Percentiles rank a stretch among this genome's conserved stretches.
Evolutionary conservation across 2,888 invertebrate genomes (phyloP).

Genomic region (Eristalis pertinax): DNA sequence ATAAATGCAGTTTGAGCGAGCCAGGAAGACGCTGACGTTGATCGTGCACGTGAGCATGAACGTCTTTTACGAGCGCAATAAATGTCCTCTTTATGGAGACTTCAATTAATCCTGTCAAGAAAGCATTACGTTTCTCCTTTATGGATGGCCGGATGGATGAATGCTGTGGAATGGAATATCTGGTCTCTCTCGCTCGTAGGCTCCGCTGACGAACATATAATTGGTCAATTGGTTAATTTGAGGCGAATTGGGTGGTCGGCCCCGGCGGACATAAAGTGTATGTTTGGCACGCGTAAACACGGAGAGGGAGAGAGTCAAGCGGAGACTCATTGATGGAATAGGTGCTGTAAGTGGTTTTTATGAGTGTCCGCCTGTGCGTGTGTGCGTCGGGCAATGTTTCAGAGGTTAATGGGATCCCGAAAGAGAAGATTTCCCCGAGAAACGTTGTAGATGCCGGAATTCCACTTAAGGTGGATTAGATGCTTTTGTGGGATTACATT

Average conservation of each 20-base stretch:
- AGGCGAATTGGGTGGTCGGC: slow-evolving; percentile 36
- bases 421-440: slow-evolving; percentile 18
- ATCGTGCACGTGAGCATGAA: background rate
- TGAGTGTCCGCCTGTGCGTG: background rate
- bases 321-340: slow-evolving; percentile 32
- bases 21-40: background rate
- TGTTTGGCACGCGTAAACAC: background rate
- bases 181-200: background rate
- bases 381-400: slow-evolving; percentile 23
- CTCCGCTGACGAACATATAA: slow-evolving; percentile 31
- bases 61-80: slow-evolving; percentile 55
- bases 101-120: slow-evolving; percentile 66
- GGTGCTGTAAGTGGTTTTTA: slow-evolving; percentile 65
- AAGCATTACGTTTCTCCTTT: slow-evolving; percentile 44
- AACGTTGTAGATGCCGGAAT: slow-evolving; percentile 10
- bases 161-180: background rate
- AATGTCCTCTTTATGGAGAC: slow-evolving; percentile 60
- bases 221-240: slow-evolving; percentile 66
- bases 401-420: slow-evolving; percentile 52
- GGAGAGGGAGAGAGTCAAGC: background rate
- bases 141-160: slow-evolving; percentile 21
- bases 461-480: slow-evolving; percentile 19
- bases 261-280: background rate
- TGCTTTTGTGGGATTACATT: slow-evolving; percentile 29
- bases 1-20: background rate